Evolutionary conservation across 2,113 vertebrate species (phyloP).

Genomic region (Nycticorax nycticorax): DNA sequence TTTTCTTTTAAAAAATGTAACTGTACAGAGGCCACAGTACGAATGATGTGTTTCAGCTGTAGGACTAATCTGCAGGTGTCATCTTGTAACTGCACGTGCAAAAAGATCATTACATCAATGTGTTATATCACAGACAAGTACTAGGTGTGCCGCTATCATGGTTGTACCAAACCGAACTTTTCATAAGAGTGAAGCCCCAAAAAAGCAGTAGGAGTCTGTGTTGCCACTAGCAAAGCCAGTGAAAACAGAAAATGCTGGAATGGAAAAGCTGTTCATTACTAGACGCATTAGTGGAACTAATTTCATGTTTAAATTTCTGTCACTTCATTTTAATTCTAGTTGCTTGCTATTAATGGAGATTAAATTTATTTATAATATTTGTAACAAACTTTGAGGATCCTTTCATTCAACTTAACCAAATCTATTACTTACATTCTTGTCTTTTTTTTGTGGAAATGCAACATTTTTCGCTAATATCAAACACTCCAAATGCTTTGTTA

Average conservation of each 20-base stretch:
- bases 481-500: slow-evolving; percentile 65
- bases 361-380: not conserved
- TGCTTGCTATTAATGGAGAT: slow-evolving; percentile 1
- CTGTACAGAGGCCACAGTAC: not conserved
- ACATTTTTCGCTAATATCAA: slow-evolving; percentile 41
- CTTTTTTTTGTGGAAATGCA: slow-evolving; percentile 1
- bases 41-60: not conserved
- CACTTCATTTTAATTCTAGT: slow-evolving; percentile 19
- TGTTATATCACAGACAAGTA: not conserved
- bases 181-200: not conserved
- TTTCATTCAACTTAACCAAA: slow-evolving; percentile 43
- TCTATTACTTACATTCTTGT: not conserved
- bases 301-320: slow-evolving; percentile 21
- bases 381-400: not conserved
- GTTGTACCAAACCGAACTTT: not conserved
- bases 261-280: not conserved
- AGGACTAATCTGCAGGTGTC: not conserved
- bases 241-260: not conserved
- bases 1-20: not conserved
- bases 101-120: not conserved
- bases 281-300: not conserved
- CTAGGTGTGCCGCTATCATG: rapidly evolving
- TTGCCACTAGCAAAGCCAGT: not conserved
- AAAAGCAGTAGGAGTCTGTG: not conserved
- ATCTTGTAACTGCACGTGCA: not conserved